phyloP scores from a whole-genome alignment of 2,888 invertebrate species.

The Tipula lateralis region DNA sequence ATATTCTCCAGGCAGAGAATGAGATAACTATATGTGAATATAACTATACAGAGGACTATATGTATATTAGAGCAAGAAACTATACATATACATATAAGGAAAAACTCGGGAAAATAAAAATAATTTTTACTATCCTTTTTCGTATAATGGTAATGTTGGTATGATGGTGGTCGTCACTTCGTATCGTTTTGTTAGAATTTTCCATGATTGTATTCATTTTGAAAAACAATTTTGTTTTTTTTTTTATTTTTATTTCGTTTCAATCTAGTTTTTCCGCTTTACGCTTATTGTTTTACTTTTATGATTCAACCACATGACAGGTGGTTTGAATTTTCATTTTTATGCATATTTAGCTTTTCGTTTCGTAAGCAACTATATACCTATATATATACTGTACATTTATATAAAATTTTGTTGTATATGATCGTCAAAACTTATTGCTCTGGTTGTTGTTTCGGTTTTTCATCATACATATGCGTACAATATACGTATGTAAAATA shows the following conservation, averaged over 20 bases:
- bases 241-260: too few species aligned
- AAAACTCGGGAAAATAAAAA: background rate
- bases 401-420: background rate
- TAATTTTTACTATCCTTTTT: background rate
- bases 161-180: background rate
- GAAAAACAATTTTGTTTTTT: background rate
- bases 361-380: background rate
- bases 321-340: conserved; percentile 24
- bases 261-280: background rate
- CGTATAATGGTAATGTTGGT: background rate
- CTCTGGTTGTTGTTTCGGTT: background rate
- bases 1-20: background rate
- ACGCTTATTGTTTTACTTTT: background rate
- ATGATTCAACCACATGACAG: conserved; percentile 29
- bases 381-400: background rate
- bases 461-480: background rate
- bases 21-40: background rate
- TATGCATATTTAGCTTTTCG: background rate
- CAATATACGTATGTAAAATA: background rate
- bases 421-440: background rate
- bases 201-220: background rate
- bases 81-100: background rate
- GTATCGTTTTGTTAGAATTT: background rate
- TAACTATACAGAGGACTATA: background rate
- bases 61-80: too few species aligned